Evolutionary conservation across 2,797 vertebrate genomes (phyloP), one percentile per base, ranked within the genome.

Genomic region (Crypturellus tataupa): DNA sequence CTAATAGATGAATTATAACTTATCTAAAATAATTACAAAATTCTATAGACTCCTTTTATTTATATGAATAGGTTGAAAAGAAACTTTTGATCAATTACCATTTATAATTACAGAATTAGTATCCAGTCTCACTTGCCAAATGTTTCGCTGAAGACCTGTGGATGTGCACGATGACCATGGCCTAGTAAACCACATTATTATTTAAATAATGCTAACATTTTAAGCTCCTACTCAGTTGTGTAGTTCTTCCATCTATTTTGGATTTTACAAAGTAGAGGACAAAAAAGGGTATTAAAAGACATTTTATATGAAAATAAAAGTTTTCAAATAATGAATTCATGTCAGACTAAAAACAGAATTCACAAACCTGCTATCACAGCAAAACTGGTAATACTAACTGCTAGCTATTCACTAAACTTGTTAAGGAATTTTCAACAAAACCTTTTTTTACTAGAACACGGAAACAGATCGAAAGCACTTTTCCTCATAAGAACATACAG

Each of bases 41-140:
- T 83, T 56, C 44, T 0, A 0, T 14, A 88, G 64, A 86, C 87
- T 58, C 62, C 18, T 71, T 70, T 76, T 73, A 85, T 83, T 89
- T 89, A 93, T 46, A 65, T 42, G 23, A 90, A 96, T 68, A 88
- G 59, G 63, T 84, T 79, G 51, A 87, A 82, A 87, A 82, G 69
- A 85, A 94, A 33, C n/a, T 87, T 49, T 60, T 91, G 73, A 78
- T 91, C 77, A 86, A 84, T 93, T 82, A 88, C 44, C 33, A 86
- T 90, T 37, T 46, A 81, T 76, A 76, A 85, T 91, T 76, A 90
- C 44, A 89, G 76, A 95, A 93, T 65, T 83, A 85, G 64, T 59
- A 80, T 85, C 71, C 82, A 94, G 64, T 80, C 82, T 70, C 78
- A 53, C 63, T 80, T 89, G 72, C 73, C 78, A 93, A 86, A 39